Evolutionary conservation across 2,113 vertebrate species (phyloP), one percentile per base, ranked within the genome.

Genomic region (Alethe diademata): DNA sequence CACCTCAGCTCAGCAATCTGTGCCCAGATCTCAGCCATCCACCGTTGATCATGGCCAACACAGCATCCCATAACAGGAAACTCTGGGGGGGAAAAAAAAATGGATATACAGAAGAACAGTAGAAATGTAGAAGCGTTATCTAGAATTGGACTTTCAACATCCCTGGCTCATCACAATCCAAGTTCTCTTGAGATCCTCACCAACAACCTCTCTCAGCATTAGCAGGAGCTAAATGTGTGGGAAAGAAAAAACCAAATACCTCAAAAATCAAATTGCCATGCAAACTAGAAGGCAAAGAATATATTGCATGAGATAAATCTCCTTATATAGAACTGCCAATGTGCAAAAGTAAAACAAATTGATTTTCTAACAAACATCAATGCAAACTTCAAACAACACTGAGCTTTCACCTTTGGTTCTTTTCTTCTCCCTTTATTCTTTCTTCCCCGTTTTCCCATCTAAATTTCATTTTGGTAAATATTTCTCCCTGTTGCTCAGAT

Each of bases 401-500:
- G 67, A 53, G 19, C 65, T 82, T 86, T 60, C 20, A n/a, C 26
- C 61, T 86, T 69, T 25, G 65, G 29, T 42, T 78, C 8, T 78
- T 86, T 86, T 38, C 18, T 65, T 8, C 38, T 71, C 17, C 6
- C 40, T 73, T 51, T 40, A 65, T 64, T 58, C 12, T 58, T 92
- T 42, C 42, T 50, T 80, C 6, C 17, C 19, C 6, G 1, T 74
- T 89, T 92, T 65, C 19, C 38, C 15, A 25, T 81, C 70, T 51
- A 64, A 45, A 64, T 91, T 85, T 81, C 7, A 79, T 92, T 56
- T 91, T 69, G 66, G 80, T 91, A 95, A 95, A 88, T 88, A 86
- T 80, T 95, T 93, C 69, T 86, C 48, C 56, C 53, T 95, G 48
- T 88, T 96, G 50, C 87, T 91, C 35, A 76, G 72, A 90, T 86